Base-by-base conservation (phyloP, 2,797 vertebrate species). In the Eurystomus glaucurus region DNA sequence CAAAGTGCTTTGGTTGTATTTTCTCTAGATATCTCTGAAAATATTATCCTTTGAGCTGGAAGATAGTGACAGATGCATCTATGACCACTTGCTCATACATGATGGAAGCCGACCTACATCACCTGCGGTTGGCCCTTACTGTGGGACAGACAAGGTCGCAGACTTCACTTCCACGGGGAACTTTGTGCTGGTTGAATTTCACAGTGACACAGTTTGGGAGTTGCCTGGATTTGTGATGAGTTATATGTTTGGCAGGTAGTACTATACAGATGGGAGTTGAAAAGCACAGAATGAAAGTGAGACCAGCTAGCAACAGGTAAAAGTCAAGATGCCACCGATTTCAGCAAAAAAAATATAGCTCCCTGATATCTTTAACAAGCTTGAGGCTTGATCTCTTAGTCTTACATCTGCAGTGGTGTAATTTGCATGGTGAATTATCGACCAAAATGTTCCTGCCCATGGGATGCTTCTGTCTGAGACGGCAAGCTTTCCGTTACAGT, bases 41-140 rank as follows among this genome's bases (percentile, higher is more conserved):
- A 95, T 97, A 85, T 79, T 93, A 39, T 97, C 90, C 43, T 98
- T 98, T 93, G 96, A 97, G 70, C 79, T 98, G 93, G 96, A 98
- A 94, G 65, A 81, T 5, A 88, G 78, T 48, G 21, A 84, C 51
- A 88, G 60, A 64, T 98, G 98, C 58, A 78, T 50, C 51, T 96
- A 91, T 15, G 98, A 98, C 88, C 96, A 97, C 55, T 78, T 98
- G 85, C 75, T 97, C 43, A 94, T 98, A 87, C 95, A 92, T 22
- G 96, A 98, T 45, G 97, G 97, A 87, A 94, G 96, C 51, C 92
- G 3, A 89, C 80, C 74, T 25, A 76, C 70, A 0, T 97, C 97
- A 51, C 96, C 97, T 61, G 93, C 94, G 76, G 82, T 87, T 69
- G 97, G 97, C 33, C 96, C 82, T 92, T 98, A 95, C 0, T 98